A percentile compares a stretch with the other conserved stretches of the same genome.
These are phyloP conservation scores for Malthinus flaveolus DNA, from an alignment of 2,888 invertebrate species.

Conservation along the genomic window DNA sequence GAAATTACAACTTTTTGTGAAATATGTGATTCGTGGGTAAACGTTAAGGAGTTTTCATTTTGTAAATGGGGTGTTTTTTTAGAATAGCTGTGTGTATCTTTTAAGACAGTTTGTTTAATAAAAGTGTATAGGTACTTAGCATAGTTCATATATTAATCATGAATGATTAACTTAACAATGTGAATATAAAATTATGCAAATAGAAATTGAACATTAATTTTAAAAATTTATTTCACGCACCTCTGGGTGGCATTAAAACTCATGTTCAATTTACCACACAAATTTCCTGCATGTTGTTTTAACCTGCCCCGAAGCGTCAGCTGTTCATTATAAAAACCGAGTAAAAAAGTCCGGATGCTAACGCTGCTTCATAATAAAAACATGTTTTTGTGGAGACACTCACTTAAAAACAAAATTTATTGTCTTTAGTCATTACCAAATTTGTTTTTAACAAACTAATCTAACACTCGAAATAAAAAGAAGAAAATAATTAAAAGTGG, in stretches of 20 bases:
- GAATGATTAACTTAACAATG: conserved; percentile 7
- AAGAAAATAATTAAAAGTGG: too few relatives aligned
- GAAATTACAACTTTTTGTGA: too few relatives aligned
- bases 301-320: conserved; percentile 23
- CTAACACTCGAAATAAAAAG: background rate
- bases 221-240: conserved; percentile 24
- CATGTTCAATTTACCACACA: conserved; percentile 26
- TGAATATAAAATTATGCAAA: conserved; percentile 12
- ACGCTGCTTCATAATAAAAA: conserved; percentile 23
- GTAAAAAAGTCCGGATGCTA: conserved; percentile 20
- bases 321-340: conserved; percentile 25
- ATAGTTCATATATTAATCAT: background rate
- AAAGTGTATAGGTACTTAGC: too few relatives aligned
- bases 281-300: conserved; percentile 21
- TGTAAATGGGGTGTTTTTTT: too few relatives aligned
- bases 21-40: too few relatives aligned
- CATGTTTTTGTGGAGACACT: conserved; percentile 18
- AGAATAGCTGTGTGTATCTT: too few relatives aligned
- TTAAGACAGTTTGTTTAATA: too few relatives aligned
- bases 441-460: conserved; percentile 10
- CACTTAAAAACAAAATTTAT: conserved; percentile 21
- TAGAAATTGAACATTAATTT: conserved; percentile 21
- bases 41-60: too few relatives aligned
- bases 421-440: conserved; percentile 14
- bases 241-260: conserved; percentile 24